phyloP scores from a whole-genome alignment of 2,113 vertebrate species.

The Scartelaos histophorus region DNA sequence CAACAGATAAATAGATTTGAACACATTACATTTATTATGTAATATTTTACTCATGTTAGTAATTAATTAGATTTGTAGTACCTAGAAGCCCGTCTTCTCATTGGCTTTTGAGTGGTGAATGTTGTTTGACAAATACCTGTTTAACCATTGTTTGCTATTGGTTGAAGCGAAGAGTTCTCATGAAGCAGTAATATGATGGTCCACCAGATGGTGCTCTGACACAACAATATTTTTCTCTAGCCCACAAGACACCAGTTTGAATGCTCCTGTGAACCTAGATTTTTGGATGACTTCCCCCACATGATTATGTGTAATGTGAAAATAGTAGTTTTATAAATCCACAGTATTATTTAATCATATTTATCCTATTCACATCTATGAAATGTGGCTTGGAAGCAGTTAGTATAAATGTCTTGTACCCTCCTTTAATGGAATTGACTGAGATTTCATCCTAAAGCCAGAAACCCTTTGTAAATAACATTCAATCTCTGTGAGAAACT shows the following conservation, averaged over 20 bases:
- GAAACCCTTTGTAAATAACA: not conserved
- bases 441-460: not conserved
- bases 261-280: not conserved
- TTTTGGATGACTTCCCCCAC: no score
- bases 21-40: not conserved
- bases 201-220: slow-evolving; percentile 47
- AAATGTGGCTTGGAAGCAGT: not conserved
- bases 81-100: no score
- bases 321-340: no score
- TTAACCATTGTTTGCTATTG: not conserved
- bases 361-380: no score
- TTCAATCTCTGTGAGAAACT: not conserved
- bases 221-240: slow-evolving; percentile 18
- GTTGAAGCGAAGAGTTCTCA: no score
- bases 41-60: not conserved
- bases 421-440: not conserved
- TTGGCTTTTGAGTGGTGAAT: no score
- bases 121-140: no score
- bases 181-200: not conserved
- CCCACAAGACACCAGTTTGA: not conserved
- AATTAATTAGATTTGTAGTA: no score
- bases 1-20: not conserved
- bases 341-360: no score
- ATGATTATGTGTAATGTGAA: no score
- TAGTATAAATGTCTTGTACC: not conserved